A percentile compares a stretch with the other conserved stretches of the same genome.
phyloP scores from a whole-genome alignment of 2,888 invertebrate species.

The Aporophyla nigra region DNA sequence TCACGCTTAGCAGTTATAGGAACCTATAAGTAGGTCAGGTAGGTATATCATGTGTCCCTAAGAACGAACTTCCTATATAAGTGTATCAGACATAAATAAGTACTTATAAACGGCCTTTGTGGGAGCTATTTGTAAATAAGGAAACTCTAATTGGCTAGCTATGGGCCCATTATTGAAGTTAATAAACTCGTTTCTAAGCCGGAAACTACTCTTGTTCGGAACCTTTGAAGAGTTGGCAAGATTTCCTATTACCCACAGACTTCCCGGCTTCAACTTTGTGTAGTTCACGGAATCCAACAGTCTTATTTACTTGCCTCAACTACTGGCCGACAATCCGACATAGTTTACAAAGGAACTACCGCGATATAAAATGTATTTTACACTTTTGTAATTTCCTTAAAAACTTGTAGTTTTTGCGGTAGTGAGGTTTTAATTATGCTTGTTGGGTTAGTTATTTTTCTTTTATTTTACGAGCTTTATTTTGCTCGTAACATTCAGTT shows the following conservation, averaged over 20 bases:
- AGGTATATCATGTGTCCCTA: neutral
- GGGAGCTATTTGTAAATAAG: slow-evolving; percentile 59
- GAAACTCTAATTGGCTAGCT: slow-evolving; percentile 67
- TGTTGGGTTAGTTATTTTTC: neutral
- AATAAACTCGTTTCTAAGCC: slow-evolving; percentile 74
- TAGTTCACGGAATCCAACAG: slow-evolving; percentile 71
- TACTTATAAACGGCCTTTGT: slow-evolving; percentile 6
- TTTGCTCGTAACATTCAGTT: neutral
- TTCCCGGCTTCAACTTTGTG: slow-evolving; percentile 71
- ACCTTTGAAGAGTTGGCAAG: slow-evolving; percentile 79
- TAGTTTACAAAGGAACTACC: slow-evolving; percentile 56
- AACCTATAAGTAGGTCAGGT: no score
- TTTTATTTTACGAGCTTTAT: neutral
- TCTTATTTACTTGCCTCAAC: slow-evolving; percentile 75
- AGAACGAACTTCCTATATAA: neutral
- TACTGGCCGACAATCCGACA: slow-evolving; percentile 62
- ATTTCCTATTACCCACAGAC: slow-evolving; percentile 76
- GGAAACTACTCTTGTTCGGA: slow-evolving; percentile 76
- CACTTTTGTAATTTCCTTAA: slow-evolving; percentile 3
- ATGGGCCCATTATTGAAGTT: slow-evolving; percentile 64
- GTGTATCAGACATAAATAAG: neutral
- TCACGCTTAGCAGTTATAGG: no score
- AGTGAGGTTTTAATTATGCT: slow-evolving; percentile 7
- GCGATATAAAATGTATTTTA: slow-evolving; percentile 42
- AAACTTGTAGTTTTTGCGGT: neutral